Base-by-base conservation (phyloP, 1,140 invertebrate genomes). In the Drosophila biarmipes region DNA sequence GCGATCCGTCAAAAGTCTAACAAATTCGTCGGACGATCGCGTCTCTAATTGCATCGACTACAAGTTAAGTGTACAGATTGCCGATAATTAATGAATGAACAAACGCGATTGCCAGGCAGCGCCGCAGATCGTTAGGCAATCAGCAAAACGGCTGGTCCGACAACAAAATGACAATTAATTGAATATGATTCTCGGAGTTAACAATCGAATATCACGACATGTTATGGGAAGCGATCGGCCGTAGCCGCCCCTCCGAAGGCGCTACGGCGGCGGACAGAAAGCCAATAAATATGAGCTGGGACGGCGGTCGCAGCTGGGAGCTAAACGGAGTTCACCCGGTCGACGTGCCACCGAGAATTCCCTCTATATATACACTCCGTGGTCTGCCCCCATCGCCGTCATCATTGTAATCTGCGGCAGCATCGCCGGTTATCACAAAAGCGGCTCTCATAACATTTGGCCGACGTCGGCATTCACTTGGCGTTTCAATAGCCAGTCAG, bases 121-220 rank as follows among this genome's bases (percentile, higher is more conserved):
- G 10, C 15, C 10, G 38, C 59, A 56, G 64, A 68, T 74, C 58
- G 64, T 46, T 52, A 66, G 56, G 42, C 56, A 80, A 77, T 80
- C 59, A 58, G 51, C 68, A 78, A 86, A 80, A 84, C 58, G 68
- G 29, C 52, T 43, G 54, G 46, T 73, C 61, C 45, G 54, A 69
- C 78, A 72, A 69, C 81, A 74, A 86, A 86, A 87, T 82, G 66
- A 73, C 78, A 87, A 87, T 78, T 87, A 86, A 87, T 87, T 75
- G 38, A 87, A 81, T 78, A 86, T 78, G 52, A 74, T 77, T 85
- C 74, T 68, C 51, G 29, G 74, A 74, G 58, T 67, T 57, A 40
- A 80, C 52, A 80, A 69, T 71, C 51, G 56, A 69, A 69, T 71
- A 56, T 69, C 64, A 71, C 63, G 66, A 69, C 66, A 69, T 56